These are phyloP conservation scores for Mercenaria mercenaria DNA, from an alignment of 1,140 invertebrate genomes.

Conservation along the genomic window DNA sequence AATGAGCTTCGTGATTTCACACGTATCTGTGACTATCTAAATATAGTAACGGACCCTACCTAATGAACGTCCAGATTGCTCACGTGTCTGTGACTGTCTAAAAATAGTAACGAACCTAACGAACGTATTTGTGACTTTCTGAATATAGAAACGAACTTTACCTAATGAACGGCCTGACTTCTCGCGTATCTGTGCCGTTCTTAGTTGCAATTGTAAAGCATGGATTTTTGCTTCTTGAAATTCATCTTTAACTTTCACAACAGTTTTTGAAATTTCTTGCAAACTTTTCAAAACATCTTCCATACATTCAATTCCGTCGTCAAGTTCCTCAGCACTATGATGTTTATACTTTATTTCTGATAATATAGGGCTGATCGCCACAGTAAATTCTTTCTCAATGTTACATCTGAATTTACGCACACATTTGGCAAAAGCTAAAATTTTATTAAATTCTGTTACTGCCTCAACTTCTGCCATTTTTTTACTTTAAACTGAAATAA, in stretches of 20 bases:
- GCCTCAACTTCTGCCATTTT: too few species aligned
- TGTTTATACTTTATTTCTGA: background rate
- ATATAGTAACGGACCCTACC: too few species aligned
- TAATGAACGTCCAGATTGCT: background rate
- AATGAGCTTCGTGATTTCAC: too few species aligned
- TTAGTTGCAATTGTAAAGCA: background rate
- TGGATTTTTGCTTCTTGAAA: background rate
- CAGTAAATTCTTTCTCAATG: background rate
- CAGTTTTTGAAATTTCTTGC: background rate
- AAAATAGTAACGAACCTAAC: too few species aligned
- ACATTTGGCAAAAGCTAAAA: background rate
- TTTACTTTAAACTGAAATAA: background rate
- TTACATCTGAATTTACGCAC: background rate
- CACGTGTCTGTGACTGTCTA: background rate
- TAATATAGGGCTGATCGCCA: background rate
- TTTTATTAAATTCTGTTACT: background rate
- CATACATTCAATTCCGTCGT: background rate
- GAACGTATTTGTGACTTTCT: too few species aligned
- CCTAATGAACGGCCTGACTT: background rate
- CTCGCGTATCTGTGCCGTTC: background rate
- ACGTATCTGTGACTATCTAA: too few species aligned
- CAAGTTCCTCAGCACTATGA: background rate
- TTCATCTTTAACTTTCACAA: background rate
- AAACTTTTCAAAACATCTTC: background rate
- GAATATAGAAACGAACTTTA: too few species aligned